Evolutionary conservation across 2,113 vertebrate species (phyloP), one percentile per base, ranked within the genome.

Genomic region (Oostethus manadensis): DNA sequence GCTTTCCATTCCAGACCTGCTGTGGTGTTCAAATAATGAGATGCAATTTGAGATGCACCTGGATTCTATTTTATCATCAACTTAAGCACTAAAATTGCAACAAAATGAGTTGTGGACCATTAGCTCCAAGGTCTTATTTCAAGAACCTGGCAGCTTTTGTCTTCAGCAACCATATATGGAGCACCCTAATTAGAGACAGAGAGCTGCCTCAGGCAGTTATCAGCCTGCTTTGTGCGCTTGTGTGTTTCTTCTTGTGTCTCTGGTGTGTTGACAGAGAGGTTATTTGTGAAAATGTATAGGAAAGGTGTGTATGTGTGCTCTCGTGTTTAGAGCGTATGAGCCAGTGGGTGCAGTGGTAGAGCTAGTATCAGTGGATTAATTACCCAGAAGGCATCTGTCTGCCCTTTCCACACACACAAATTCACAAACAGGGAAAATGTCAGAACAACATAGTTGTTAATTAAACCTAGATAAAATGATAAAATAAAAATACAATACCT

Each of bases 131-230:
- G 33, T 18, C 10, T n/a, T 42, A 55, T 55, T 55, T 55, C 15
- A 21, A 42, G 33, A 22, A 49, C 60, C 47, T 68, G 66, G 70
- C 68, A 48, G 58, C 77, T 58, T 64, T 70, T 58, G 15, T 71
- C 61, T 54, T 64, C 17, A 10, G 20, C 59, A 29, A 18, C 47
- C 50, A 56, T 60, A 61, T 74, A 62, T 76, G 49, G 61, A 53
- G 51, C 71, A 64, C 67, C 21, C 57, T 67, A 71, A 74, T 73
- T 64, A 74, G 78, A 66, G 13, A 11, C 56, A 8, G 22, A 58
- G 62, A 59, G 48, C 48, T 55, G 56, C 67, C 66, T 29, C 0
- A 58, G 55, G 74, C 68, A 76, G 73, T 66, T 77, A 64, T 77
- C 50, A 62, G 58, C 40, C 45, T 54, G 40, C 33, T 48, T 9